phyloP scores from a whole-genome alignment of 2,888 invertebrate species.

The Sarcophaga carnaria region DNA sequence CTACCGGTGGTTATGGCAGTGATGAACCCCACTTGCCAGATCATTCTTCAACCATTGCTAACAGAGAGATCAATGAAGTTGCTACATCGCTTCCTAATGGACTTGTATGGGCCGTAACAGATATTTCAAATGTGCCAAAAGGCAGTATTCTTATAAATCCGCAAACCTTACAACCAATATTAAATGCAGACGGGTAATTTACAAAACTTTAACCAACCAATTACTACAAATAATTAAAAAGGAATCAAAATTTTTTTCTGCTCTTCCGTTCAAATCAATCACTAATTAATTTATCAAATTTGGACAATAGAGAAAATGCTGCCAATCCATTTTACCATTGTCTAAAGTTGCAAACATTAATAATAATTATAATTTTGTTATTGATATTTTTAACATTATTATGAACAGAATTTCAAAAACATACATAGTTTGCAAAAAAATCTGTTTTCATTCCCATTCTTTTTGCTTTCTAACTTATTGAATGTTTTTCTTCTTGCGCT shows the following conservation, averaged over 20 bases:
- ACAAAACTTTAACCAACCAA: conserved; percentile 67
- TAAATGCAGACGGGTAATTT: conserved; percentile 83
- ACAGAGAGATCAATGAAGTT: conserved; percentile 72
- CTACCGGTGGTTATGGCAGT: conserved; percentile 85
- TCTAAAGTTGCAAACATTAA: conserved; percentile 33
- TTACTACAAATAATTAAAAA: conserved; percentile 51
- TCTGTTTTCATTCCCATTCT: neutral
- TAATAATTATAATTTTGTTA: conserved; percentile 5
- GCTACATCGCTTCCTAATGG: conserved; percentile 74
- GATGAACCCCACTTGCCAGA: conserved; percentile 81
- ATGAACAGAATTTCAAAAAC: neutral
- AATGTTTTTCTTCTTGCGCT: neutral
- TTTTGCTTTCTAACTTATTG: neutral
- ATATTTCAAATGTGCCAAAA: conserved; percentile 91
- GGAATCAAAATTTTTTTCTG: conserved; percentile 41
- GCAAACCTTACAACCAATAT: conserved; percentile 82
- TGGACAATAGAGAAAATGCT: conserved; percentile 13
- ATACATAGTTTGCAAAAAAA: conserved; percentile 30
- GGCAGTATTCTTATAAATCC: conserved; percentile 96
- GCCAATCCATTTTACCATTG: conserved; percentile 8
- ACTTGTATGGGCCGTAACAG: conserved; percentile 94
- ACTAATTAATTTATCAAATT: conserved; percentile 60
- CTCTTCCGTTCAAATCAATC: conserved; percentile 49
- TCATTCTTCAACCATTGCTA: conserved; percentile 73
- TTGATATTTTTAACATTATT: neutral